These are phyloP conservation scores for Batillaria attramentaria DNA, from an alignment of 1,140 invertebrate species.

Conservation along the genomic window DNA sequence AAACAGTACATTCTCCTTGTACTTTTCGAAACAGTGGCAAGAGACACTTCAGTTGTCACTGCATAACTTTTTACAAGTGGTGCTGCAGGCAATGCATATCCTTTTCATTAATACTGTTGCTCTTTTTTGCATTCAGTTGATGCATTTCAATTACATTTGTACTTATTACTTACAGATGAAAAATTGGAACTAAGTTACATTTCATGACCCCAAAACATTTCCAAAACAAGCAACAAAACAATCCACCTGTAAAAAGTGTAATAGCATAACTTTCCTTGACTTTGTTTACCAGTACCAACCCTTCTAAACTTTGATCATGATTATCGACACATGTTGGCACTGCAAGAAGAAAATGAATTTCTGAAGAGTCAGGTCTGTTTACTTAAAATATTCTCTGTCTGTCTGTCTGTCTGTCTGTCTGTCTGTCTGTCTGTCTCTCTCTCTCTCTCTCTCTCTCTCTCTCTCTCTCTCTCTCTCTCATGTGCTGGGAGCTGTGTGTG, in stretches of 20 bases:
- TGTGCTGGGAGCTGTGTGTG: no score
- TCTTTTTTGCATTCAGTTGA: no score
- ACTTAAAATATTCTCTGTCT: background rate
- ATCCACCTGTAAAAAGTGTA: no score
- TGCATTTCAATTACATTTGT: no score
- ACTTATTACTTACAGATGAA: no score
- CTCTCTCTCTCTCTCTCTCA: no score
- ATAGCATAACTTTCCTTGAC: slow-evolving; percentile 32
- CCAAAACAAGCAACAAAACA: no score
- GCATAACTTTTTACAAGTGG: slow-evolving; percentile 93
- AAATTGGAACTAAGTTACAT: no score
- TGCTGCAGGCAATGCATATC: slow-evolving; percentile 77
- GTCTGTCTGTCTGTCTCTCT: background rate
- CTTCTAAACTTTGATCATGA: slow-evolving; percentile 90
- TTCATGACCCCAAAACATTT: no score
- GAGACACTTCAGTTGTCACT: slow-evolving; percentile 94
- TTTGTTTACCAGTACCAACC: slow-evolving; percentile 81
- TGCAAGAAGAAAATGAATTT: slow-evolving; percentile 87
- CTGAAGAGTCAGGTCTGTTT: slow-evolving; percentile 59
- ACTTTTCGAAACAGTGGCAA: slow-evolving; percentile 95
- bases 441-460: background rate
- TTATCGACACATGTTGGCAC: slow-evolving; percentile 81
- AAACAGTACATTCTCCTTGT: slow-evolving; percentile 87
- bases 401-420: background rate
- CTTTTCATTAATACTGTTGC: no score